Percentiles rank a stretch among this genome's conserved stretches.
Conservation (phyloP, 2,888 invertebrate genomes). For the Ennomos erosarius region DNA sequence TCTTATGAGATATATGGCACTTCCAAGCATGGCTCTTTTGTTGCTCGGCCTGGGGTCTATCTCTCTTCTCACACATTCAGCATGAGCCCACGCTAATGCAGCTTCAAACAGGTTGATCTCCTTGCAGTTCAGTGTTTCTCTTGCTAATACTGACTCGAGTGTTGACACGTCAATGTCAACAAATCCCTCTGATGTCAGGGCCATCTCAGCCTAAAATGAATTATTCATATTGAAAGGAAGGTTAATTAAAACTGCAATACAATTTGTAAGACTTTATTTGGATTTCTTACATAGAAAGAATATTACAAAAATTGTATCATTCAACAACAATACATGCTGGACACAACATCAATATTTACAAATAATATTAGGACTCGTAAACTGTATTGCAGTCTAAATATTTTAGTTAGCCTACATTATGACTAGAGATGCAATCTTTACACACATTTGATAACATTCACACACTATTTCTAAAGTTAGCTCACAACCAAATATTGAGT, state of each 20-base stretch:
- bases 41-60: conserved; percentile 93
- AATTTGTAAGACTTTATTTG: conserved; percentile 79
- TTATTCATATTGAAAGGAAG: conserved; percentile 49
- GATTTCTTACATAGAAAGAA: conserved; percentile 59
- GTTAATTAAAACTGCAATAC: conserved; percentile 85
- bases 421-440: conserved; percentile 53
- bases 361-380: conserved; percentile 48
- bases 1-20: conserved; percentile 93
- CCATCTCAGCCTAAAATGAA: conserved; percentile 95
- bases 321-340: conserved; percentile 64
- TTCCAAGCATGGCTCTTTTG: conserved; percentile 90
- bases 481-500: conserved; percentile 77
- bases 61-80: conserved; percentile 94
- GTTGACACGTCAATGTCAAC: conserved; percentile 98
- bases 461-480: conserved; percentile 53
- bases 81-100: conserved; percentile 96
- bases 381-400: conserved; percentile 81
- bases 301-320: conserved; percentile 61
- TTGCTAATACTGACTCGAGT: conserved; percentile 94
- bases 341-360: conserved; percentile 60
- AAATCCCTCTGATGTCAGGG: conserved; percentile 97
- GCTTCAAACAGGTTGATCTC: conserved; percentile 96
- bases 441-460: conserved; percentile 44
- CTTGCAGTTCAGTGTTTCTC: conserved; percentile 97
- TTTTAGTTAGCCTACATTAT: conserved; percentile 47